Base-by-base conservation (phyloP, 2,797 vertebrate genomes). In the Pantherophis vulpinus region DNA sequence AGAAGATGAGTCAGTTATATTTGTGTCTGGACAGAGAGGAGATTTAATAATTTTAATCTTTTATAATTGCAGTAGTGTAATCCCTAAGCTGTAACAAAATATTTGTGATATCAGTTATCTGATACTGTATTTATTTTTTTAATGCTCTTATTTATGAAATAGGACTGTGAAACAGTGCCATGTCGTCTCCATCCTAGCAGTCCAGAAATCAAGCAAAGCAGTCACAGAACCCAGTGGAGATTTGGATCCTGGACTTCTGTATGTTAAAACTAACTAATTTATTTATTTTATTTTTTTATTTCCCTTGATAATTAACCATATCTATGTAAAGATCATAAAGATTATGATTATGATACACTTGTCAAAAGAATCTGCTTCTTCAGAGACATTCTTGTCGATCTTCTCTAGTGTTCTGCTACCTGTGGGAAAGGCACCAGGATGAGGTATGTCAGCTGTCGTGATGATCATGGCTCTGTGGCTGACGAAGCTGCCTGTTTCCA, bases 161-260 rank as follows among this genome's bases (percentile, higher is more conserved):
- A 99, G 99, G 99, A 99, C 97, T 99, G 99, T 97, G 99, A 99
- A 97, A 95, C 98, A 96, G 97, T 98, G 92, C 97, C 98, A 27
- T 99, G 99, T 97, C 98, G 98, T 93, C 98, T 97, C 94, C 98
- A 98, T 90, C 98, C 98, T 86, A 97, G 97, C 94, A 97, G 95
- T 94, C 98, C 98, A 0, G 99, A 98, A 96, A 97, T 98, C 89
- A 98, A 99, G 97, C 98, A 97, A 95, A 97, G 95, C 88, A 61
- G 93, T 91, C 98, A 98, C 93, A 98, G 98, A 97, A 99, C 99
- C 0, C 99, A 99, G 96, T 99, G 99, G 99, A 98, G 99, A 96
- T 99, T 99, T 97, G 99, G 99, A 95, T 99, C 99, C 83, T 99
- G 99, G 99, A 99, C 99, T 91, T 99, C 99, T 91, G 99, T 99